Evolutionary conservation across 2,888 invertebrate genomes (phyloP).

Genomic region (Aspidiotus destructor): DNA sequence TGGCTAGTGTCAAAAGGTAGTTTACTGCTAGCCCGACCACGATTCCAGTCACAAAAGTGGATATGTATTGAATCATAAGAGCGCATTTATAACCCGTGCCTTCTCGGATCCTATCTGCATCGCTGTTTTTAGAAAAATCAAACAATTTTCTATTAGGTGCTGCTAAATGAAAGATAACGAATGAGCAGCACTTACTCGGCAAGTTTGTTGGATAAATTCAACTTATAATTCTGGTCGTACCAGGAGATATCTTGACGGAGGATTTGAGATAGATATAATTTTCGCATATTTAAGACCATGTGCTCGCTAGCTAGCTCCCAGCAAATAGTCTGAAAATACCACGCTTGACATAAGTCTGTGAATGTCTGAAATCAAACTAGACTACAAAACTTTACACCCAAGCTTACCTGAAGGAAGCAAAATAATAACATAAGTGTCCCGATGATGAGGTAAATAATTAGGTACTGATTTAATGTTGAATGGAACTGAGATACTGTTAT

Average conservation of each 20-base stretch:
- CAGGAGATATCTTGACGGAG: conserved; percentile 42
- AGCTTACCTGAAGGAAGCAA: conserved; percentile 19
- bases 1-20: not conserved
- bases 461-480: no score
- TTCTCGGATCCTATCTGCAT: no score
- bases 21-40: no score
- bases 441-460: conserved; percentile 25
- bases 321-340: conserved; percentile 40
- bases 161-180: not conserved
- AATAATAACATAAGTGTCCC: conserved; percentile 20
- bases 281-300: conserved; percentile 42
- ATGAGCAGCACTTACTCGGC: conserved; percentile 43
- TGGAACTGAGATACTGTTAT: conserved; percentile 8
- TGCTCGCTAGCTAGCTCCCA: conserved; percentile 42
- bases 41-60: no score
- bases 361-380: not conserved
- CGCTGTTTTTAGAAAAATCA: no score
- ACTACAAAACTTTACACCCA: not conserved
- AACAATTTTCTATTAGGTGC: no score
- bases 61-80: no score
- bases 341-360: not conserved
- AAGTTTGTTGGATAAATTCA: conserved; percentile 45
- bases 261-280: conserved; percentile 41
- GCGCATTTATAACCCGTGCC: no score
- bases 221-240: conserved; percentile 43